Evolutionary conservation across 2,113 vertebrate species (phyloP).

Genomic region (Nerophis lumbriciformis): DNA sequence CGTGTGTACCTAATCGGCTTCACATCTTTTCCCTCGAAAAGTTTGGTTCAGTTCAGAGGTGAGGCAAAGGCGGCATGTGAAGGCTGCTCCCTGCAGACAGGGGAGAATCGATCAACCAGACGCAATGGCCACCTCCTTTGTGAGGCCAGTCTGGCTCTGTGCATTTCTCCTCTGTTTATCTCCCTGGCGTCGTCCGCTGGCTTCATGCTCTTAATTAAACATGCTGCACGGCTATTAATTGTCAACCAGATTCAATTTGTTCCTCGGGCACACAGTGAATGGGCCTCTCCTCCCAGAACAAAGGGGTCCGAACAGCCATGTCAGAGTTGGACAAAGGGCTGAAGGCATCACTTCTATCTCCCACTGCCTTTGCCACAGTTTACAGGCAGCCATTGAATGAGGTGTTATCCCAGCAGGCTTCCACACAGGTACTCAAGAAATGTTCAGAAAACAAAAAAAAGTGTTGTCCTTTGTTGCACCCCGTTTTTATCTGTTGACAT

Average conservation of each 20-base stretch:
- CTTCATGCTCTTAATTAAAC: constrained; percentile 75
- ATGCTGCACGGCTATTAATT: constrained; percentile 72
- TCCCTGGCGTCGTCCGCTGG: constrained; percentile 55
- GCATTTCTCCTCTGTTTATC: constrained; percentile 67
- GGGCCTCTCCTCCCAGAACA: constrained; percentile 63
- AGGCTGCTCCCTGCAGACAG: constrained; percentile 57
- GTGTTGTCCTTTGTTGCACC: constrained; percentile 13
- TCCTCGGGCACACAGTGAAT: constrained; percentile 61
- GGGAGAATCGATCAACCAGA: constrained; percentile 66
- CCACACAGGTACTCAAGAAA: constrained; percentile 39
- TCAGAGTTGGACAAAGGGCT: constrained; percentile 66
- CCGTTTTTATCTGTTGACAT: constrained; percentile 22
- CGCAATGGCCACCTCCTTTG: constrained; percentile 64
- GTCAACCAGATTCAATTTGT: constrained; percentile 73
- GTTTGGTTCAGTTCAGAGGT: constrained; percentile 42
- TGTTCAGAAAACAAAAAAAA: constrained; percentile 25
- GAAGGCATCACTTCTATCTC: constrained; percentile 53
- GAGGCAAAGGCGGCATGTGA: constrained; percentile 50
- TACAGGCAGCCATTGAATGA: constrained; percentile 45
- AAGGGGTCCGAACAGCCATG: constrained; percentile 63
- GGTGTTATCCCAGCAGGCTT: constrained; percentile 44
- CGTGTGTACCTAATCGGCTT: constrained; percentile 55
- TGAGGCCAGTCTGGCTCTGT: constrained; percentile 59
- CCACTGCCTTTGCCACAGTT: constrained; percentile 19
- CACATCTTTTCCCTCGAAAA: constrained; percentile 55